Evolutionary conservation across 2,113 vertebrate species (phyloP).

Genomic region (Rhinichthys klamathensis): DNA sequence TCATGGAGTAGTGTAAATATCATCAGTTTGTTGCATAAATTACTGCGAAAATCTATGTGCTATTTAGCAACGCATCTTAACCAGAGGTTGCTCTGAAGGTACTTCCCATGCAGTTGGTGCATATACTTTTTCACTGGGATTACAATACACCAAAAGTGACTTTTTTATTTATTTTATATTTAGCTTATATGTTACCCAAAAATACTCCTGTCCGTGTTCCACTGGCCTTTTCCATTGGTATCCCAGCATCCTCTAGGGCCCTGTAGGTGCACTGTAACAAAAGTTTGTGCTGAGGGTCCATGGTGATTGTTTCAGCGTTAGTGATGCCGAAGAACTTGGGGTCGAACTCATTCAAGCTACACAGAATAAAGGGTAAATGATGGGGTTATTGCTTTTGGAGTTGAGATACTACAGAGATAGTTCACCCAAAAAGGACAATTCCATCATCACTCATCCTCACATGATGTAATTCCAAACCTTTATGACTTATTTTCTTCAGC

Average conservation of each 20-base stretch:
- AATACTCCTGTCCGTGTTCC: conserved; percentile 83
- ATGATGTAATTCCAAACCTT: too few relatives aligned
- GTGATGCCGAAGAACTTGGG: conserved; percentile 82
- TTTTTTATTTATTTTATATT: background rate
- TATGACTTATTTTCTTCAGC: too few relatives aligned
- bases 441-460: too few relatives aligned
- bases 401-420: background rate
- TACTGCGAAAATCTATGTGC: too few relatives aligned
- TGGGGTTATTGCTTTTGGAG: background rate
- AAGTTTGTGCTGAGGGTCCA: conserved; percentile 84
- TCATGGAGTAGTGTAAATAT: too few relatives aligned
- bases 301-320: conserved; percentile 76
- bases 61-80: too few relatives aligned
- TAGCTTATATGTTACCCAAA: conserved; percentile 68
- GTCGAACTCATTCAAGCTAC: conserved; percentile 83
- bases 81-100: too few relatives aligned
- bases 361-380: background rate
- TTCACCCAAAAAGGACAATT: too few relatives aligned
- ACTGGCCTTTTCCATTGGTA: conserved; percentile 80
- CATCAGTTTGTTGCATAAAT: too few relatives aligned
- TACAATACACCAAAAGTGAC: too few relatives aligned
- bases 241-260: conserved; percentile 82
- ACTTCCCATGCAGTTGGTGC: background rate
- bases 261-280: conserved; percentile 82
- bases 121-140: background rate